Conservation (phyloP, 2,797 vertebrate genomes). For the Fratercula arctica region DNA sequence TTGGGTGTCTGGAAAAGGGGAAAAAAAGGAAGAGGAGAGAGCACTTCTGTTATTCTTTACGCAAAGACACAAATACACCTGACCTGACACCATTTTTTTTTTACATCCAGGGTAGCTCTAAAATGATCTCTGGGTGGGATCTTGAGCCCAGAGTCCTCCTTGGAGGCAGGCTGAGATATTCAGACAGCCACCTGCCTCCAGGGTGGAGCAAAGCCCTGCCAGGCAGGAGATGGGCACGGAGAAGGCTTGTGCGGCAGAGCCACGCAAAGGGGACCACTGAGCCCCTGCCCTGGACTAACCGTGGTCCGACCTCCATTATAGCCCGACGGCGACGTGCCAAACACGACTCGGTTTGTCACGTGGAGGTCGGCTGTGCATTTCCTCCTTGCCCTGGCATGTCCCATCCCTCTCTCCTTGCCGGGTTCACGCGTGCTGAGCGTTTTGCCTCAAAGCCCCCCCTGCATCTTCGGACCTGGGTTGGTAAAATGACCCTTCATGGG, state of each 20-base stretch:
- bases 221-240: background rate
- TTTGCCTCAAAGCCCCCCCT: background rate
- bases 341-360: rapidly evolving
- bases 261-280: background rate
- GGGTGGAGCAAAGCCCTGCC: background rate
- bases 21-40: background rate
- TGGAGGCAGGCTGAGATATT: background rate
- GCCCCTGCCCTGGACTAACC: background rate
- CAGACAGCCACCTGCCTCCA: background rate
- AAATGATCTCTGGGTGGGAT: background rate
- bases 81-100: background rate
- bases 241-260: background rate
- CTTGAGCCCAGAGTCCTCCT: background rate
- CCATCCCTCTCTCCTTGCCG: background rate
- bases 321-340: rapidly evolving
- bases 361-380: background rate
- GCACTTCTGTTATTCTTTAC: background rate
- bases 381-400: background rate
- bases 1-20: background rate
- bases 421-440: rapidly evolving
- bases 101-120: background rate
- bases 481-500: background rate
- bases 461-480: background rate
- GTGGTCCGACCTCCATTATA: background rate
- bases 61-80: background rate